Conservation (phyloP, 2,797 vertebrate genomes). For the Salarias fasciatus region DNA sequence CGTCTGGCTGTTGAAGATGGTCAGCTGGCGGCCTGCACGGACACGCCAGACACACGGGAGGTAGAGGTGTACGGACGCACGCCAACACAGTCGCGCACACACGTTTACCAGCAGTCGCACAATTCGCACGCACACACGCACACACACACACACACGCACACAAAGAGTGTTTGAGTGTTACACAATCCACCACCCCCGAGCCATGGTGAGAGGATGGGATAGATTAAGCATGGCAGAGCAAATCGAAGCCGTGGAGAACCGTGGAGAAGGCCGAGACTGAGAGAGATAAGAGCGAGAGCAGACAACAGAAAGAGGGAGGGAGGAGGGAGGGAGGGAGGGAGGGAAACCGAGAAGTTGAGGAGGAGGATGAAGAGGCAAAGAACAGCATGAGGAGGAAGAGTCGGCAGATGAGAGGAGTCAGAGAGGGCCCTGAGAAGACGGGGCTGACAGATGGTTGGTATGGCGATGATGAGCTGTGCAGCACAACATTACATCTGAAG, state of each 20-base stretch:
- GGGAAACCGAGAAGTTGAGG: slow-evolving; percentile 42
- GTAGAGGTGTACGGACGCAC: slow-evolving; percentile 88
- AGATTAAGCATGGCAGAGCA: slow-evolving; percentile 77
- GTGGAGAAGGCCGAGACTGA: slow-evolving; percentile 62
- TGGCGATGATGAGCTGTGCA: slow-evolving; percentile 76
- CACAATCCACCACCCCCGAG: slow-evolving; percentile 73
- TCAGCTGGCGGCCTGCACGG: slow-evolving; percentile 95
- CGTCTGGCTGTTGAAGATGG: slow-evolving; percentile 99
- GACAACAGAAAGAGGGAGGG: slow-evolving; percentile 28
- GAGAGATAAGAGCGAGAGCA: slow-evolving; percentile 34
- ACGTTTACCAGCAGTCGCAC: neutral
- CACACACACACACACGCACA: neutral
- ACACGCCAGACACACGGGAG: slow-evolving; percentile 74
- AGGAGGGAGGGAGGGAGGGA: slow-evolving; percentile 29
- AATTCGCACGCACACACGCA: neutral
- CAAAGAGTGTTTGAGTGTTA: slow-evolving; percentile 73
- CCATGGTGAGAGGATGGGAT: slow-evolving; percentile 77
- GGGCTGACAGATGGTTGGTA: slow-evolving; percentile 79
- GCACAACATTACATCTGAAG: slow-evolving; percentile 75
- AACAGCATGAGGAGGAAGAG: slow-evolving; percentile 45
- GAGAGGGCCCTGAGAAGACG: slow-evolving; percentile 65
- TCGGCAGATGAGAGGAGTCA: slow-evolving; percentile 72
- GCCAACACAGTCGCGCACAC: slow-evolving; percentile 69
- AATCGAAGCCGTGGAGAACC: slow-evolving; percentile 73
- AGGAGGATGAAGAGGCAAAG: slow-evolving; percentile 23